A percentile compares a stretch with the other conserved stretches of the same genome.
phyloP scores from a whole-genome alignment of 2,113 vertebrate genomes.

The Pteronura brasiliensis region DNA sequence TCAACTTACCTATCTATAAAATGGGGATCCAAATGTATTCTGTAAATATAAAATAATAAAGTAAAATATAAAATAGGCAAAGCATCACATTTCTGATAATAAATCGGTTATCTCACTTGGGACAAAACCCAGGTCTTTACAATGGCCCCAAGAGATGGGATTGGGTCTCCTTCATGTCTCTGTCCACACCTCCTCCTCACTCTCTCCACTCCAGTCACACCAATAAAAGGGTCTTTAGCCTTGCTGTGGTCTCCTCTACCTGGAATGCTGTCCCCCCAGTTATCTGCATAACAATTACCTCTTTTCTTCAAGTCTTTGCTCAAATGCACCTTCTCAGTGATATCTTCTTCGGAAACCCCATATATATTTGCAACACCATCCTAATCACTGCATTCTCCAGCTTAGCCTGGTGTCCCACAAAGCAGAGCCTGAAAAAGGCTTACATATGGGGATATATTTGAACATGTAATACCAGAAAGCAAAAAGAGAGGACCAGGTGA shows the following conservation, averaged over 20 bases:
- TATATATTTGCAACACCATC: not conserved
- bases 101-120: not conserved
- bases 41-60: not conserved
- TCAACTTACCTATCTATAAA: not conserved
- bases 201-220: not conserved
- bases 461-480: not conserved
- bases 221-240: not conserved
- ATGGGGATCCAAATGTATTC: not conserved
- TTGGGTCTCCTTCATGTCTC: not conserved
- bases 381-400: not conserved
- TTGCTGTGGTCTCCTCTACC: not conserved
- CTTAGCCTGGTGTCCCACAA: too few species aligned
- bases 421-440: not conserved
- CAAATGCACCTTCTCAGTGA: not conserved
- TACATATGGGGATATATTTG: not conserved
- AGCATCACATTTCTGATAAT: not conserved
- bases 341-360: not conserved
- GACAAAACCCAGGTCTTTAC: not conserved
- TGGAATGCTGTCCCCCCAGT: not conserved
- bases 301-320: not conserved
- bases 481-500: not conserved
- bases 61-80: not conserved
- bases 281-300: not conserved
- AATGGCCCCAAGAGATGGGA: not conserved
- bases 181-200: not conserved